These are phyloP conservation scores for Drosophila aldrichi DNA, from an alignment of 2,888 invertebrate genomes.

Conservation along the genomic window DNA sequence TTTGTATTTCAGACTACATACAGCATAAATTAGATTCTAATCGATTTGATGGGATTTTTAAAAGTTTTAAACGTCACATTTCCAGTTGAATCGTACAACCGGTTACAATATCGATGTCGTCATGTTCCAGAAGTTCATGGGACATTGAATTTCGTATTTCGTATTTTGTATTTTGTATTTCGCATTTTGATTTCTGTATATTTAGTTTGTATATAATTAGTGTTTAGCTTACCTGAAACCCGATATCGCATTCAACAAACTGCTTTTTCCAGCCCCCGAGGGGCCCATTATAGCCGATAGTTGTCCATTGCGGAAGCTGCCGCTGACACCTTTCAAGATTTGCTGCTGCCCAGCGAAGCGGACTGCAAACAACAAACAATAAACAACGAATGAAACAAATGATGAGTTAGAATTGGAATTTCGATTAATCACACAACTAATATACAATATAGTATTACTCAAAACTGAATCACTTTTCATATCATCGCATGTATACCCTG, in stretches of 20 bases:
- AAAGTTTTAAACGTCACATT: neutral
- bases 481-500: neutral
- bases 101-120: slow-evolving; percentile 34
- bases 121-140: slow-evolving; percentile 14
- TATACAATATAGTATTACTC: neutral
- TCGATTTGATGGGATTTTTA: neutral
- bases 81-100: slow-evolving; percentile 35
- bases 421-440: neutral
- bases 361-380: slow-evolving; percentile 79
- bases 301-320: slow-evolving; percentile 88
- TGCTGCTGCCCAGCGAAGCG: slow-evolving; percentile 86
- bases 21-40: neutral
- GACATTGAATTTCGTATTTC: slow-evolving; percentile 14
- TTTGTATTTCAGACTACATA: neutral
- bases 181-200: slow-evolving; percentile 4
- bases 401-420: slow-evolving; percentile 3
- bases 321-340: slow-evolving; percentile 88
- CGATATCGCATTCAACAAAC: slow-evolving; percentile 91
- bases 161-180: neutral
- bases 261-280: slow-evolving; percentile 91
- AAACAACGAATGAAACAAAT: slow-evolving; percentile 17
- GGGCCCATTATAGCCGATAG: slow-evolving; percentile 90
- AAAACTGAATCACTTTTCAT: neutral
- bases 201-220: neutral
- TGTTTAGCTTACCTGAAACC: slow-evolving; percentile 88